Percentiles rank a stretch among this genome's conserved stretches.
phyloP scores from a whole-genome alignment of 2,888 invertebrate species.

The Hipparchia sbordonii region DNA sequence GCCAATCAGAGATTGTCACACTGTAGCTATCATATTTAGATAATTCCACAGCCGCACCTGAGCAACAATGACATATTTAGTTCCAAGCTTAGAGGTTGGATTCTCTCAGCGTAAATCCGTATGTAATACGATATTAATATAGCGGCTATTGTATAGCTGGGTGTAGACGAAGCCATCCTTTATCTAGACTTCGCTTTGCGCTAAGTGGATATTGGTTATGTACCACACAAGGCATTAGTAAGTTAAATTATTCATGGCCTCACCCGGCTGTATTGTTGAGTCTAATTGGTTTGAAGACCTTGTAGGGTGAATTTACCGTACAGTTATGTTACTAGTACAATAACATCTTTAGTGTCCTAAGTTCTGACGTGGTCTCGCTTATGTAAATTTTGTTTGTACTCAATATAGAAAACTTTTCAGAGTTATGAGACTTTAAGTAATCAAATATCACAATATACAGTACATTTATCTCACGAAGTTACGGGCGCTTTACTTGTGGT shows the following conservation, averaged over 20 bases:
- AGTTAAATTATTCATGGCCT: conserved; percentile 40
- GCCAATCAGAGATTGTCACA: too few species aligned
- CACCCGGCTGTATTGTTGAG: conserved; percentile 34
- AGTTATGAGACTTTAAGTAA: too few species aligned
- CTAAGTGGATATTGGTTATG: conserved; percentile 40
- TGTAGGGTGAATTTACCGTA: conserved; percentile 20
- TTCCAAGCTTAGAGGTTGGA: neutral
- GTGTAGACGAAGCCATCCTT: conserved; percentile 35
- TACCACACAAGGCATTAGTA: conserved; percentile 38
- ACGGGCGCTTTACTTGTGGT: too few species aligned
- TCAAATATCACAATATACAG: too few species aligned
- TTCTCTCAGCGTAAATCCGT: conserved; percentile 6
- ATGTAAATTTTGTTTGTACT: neutral
- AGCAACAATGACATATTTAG: neutral
- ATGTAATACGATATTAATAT: conserved; percentile 15
- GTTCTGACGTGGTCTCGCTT: neutral
- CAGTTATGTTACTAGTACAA: conserved; percentile 1
- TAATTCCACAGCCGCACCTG: too few species aligned
- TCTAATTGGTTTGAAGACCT: conserved; percentile 36
- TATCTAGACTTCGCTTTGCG: conserved; percentile 37
- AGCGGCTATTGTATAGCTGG: conserved; percentile 29
- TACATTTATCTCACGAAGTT: too few species aligned
- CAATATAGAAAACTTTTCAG: too few species aligned
- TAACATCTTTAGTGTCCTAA: conserved; percentile 2
- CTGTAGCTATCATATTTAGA: too few species aligned